Conservation (phyloP, 2,797 vertebrate genomes). For the Phalanger gymnotis region DNA sequence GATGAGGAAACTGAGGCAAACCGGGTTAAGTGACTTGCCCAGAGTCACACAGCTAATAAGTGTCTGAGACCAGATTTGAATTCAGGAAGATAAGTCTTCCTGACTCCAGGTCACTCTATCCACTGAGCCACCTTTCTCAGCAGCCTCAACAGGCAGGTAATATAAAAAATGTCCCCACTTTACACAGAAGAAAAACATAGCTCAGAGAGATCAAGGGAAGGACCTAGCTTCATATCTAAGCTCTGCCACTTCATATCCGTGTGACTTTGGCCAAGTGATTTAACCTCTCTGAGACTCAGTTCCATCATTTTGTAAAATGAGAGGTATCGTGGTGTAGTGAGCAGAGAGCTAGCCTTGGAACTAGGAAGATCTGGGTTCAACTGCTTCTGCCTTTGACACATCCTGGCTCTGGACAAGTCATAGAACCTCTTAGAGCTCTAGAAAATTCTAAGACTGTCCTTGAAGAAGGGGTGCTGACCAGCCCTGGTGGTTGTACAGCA, state of each 20-base stretch:
- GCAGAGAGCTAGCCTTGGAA: neutral
- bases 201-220: neutral
- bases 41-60: too few species aligned
- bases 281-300: neutral
- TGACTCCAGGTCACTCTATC: too few species aligned
- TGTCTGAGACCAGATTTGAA: too few species aligned
- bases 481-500: neutral
- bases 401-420: neutral
- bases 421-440: neutral
- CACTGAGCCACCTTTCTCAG: neutral
- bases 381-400: neutral
- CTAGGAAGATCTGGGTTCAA: neutral
- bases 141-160: neutral
- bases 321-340: too few species aligned
- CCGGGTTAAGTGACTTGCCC: too few species aligned
- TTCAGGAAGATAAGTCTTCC: too few species aligned
- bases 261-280: too few species aligned
- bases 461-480: neutral
- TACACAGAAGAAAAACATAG: neutral
- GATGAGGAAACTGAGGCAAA: too few species aligned
- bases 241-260: neutral
- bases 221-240: neutral
- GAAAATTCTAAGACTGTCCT: neutral
- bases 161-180: neutral
- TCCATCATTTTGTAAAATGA: too few species aligned